Percentiles rank a stretch among this genome's conserved stretches.
These are phyloP conservation scores for Prinia subflava DNA, from an alignment of 2,113 vertebrate species.

Conservation along the genomic window DNA sequence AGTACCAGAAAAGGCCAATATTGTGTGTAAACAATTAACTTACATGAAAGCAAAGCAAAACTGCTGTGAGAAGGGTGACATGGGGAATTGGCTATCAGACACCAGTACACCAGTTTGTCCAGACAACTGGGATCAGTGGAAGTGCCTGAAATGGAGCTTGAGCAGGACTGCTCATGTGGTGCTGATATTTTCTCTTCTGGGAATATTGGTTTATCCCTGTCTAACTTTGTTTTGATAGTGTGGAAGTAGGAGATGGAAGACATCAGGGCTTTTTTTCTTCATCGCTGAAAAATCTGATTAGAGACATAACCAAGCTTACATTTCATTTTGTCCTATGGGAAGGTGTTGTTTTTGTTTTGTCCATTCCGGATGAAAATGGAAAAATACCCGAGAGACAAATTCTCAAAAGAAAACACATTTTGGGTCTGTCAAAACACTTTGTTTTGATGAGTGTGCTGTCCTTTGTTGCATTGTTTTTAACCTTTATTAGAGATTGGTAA, in stretches of 20 bases:
- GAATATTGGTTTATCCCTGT: neutral
- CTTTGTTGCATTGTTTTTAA: neutral
- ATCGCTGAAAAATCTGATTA: neutral
- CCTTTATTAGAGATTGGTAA: neutral
- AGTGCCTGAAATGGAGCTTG: neutral
- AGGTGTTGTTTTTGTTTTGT: neutral
- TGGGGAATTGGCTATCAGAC: neutral
- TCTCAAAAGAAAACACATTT: neutral
- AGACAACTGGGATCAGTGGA: neutral
- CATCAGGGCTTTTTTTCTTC: neutral
- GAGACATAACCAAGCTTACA: neutral
- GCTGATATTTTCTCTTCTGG: neutral
- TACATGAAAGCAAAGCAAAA: neutral
- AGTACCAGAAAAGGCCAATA: slow-evolving; percentile 9
- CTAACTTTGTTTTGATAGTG: neutral
- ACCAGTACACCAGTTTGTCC: neutral
- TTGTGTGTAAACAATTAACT: slow-evolving; percentile 45
- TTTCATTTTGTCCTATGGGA: neutral
- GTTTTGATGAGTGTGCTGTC: neutral
- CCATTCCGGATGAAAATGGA: neutral
- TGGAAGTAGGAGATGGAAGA: neutral
- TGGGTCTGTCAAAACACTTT: neutral
- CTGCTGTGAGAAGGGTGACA: neutral
- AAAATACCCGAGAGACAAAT: neutral
- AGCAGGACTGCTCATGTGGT: neutral